phyloP scores from a whole-genome alignment of 2,888 invertebrate species.

The Melipona bicolor region DNA sequence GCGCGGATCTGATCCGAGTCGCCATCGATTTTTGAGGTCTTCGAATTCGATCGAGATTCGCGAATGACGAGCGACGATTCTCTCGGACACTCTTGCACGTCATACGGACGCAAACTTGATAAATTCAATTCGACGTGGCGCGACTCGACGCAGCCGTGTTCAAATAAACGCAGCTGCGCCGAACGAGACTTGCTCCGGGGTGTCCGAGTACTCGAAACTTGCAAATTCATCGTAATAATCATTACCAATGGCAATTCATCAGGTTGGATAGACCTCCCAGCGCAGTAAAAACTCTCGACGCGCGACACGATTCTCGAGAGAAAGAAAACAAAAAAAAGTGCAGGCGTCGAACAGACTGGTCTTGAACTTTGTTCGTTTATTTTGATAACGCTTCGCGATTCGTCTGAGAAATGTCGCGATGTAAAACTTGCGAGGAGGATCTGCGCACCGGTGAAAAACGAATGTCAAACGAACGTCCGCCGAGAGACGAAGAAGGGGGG shows the following conservation, averaged over 20 bases:
- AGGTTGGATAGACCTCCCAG: background rate
- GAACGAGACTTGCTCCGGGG: constrained; percentile 9
- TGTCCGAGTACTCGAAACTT: constrained; percentile 17
- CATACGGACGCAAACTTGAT: background rate
- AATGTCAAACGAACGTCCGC: too few relatives aligned
- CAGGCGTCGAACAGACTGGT: background rate
- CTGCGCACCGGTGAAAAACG: too few relatives aligned
- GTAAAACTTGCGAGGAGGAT: too few relatives aligned
- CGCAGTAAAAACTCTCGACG: background rate
- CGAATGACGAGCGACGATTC: too few relatives aligned
- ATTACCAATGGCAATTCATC: constrained; percentile 27
- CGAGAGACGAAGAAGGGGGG: too few relatives aligned
- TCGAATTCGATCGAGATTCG: too few relatives aligned
- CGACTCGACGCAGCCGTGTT: too few relatives aligned
- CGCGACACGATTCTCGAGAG: background rate
- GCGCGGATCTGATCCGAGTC: too few relatives aligned
- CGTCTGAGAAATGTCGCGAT: too few relatives aligned
- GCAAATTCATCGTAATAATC: constrained; percentile 35
- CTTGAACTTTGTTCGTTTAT: background rate
- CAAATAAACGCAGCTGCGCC: background rate
- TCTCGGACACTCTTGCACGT: background rate
- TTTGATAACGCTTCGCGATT: too few relatives aligned
- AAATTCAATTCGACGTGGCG: background rate
- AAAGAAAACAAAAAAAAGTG: background rate
- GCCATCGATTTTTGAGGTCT: too few relatives aligned